Evolutionary conservation across 2,797 vertebrate genomes (phyloP).

Genomic region (Enteromius thamalakanensis): DNA sequence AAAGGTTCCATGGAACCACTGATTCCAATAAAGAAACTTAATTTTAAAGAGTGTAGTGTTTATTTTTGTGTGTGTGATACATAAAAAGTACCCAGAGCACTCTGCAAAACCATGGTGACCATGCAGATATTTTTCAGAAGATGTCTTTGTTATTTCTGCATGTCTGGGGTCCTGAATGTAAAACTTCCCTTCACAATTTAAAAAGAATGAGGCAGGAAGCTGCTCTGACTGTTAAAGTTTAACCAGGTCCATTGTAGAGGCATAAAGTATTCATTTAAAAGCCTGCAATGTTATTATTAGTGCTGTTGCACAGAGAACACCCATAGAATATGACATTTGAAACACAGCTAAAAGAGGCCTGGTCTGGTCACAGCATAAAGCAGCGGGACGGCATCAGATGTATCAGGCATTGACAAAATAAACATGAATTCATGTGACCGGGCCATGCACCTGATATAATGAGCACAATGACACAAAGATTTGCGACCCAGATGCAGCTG

Average conservation of each 20-base stretch:
- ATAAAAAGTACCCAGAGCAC: neutral
- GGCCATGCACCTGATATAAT: neutral
- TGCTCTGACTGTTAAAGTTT: neutral
- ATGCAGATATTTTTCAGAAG: neutral
- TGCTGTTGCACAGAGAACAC: neutral
- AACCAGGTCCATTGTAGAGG: neutral
- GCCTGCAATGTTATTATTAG: slow-evolving; percentile 14
- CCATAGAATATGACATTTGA: neutral
- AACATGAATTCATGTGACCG: neutral
- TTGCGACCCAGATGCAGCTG: neutral
- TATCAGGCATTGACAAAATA: neutral
- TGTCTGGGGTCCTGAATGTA: neutral
- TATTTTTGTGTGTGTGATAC: neutral
- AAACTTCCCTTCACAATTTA: neutral
- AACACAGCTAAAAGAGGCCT: neutral
- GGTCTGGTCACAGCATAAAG: neutral
- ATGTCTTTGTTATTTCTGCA: neutral
- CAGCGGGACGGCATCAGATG: neutral
- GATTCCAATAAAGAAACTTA: neutral
- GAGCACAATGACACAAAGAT: neutral
- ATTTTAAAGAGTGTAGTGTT: neutral
- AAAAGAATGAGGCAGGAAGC: slow-evolving; percentile 7
- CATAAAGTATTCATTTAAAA: slow-evolving; percentile 9
- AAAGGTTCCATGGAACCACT: neutral
- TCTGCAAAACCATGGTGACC: neutral